Percentiles rank a stretch among this genome's conserved stretches.
These are phyloP conservation scores for Cisticola juncidis DNA, from an alignment of 2,113 vertebrate genomes.

Conservation along the genomic window DNA sequence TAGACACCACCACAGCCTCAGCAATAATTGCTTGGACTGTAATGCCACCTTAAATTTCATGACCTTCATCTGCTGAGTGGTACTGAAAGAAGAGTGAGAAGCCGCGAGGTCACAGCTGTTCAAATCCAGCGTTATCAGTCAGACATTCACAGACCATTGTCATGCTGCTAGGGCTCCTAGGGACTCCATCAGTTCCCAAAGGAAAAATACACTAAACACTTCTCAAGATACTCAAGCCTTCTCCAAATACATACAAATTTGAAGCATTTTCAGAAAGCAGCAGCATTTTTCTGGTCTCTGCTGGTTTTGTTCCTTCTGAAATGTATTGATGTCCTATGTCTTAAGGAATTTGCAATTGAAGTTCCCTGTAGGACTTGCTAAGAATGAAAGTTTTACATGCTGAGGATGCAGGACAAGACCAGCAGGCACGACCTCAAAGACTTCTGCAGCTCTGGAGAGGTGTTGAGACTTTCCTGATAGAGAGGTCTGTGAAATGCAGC, in stretches of 20 bases:
- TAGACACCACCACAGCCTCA: neutral
- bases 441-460: neutral
- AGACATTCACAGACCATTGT: neutral
- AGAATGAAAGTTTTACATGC: accelerated
- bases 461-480: neutral
- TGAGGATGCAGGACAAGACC: neutral
- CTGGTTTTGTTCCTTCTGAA: neutral
- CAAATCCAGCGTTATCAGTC: neutral
- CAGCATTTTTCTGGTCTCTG: neutral
- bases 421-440: neutral
- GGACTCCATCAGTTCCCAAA: neutral
- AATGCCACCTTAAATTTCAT: neutral
- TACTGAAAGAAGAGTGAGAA: neutral
- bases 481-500: neutral
- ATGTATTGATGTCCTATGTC: accelerated
- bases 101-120: neutral
- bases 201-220: neutral
- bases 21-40: neutral
- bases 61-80: neutral
- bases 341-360: neutral
- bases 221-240: neutral
- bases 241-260: neutral
- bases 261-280: neutral
- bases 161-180: neutral
- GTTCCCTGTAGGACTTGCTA: neutral